Percentiles rank a stretch among this genome's conserved stretches.
Conservation (phyloP, 1,140 invertebrate species). For the Aradophagus sp. region DNA sequence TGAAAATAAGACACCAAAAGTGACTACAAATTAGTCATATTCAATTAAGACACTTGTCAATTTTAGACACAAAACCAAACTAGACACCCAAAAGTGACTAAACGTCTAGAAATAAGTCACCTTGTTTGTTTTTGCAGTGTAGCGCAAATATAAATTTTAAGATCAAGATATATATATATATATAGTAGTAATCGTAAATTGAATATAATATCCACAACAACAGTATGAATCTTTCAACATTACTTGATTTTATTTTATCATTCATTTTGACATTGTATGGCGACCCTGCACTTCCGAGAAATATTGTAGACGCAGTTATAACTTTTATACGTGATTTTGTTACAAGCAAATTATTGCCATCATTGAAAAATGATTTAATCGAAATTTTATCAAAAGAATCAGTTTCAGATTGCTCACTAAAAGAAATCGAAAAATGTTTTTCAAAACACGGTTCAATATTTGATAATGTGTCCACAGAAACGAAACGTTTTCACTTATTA, state of each 20-base stretch:
- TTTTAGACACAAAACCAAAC: no score
- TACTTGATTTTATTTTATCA: constrained; percentile 21
- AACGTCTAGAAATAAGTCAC: no score
- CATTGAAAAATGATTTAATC: constrained; percentile 16
- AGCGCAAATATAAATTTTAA: no score
- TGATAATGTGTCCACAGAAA: constrained; percentile 15
- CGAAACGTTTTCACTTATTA: constrained; percentile 29
- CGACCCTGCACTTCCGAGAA: constrained; percentile 18
- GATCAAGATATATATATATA: no score
- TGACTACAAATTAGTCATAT: no score
- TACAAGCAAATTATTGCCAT: constrained; percentile 10
- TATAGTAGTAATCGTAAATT: no score
- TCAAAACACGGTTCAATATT: constrained; percentile 14
- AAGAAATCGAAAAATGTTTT: constrained; percentile 15
- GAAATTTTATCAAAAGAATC: constrained; percentile 14
- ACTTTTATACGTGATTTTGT: constrained; percentile 23
- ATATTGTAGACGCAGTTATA: constrained; percentile 22
- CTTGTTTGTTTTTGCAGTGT: no score
- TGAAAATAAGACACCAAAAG: no score
- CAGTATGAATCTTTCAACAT: constrained; percentile 13
- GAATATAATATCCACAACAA: no score
- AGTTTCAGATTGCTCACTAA: constrained; percentile 3
- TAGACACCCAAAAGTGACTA: no score
- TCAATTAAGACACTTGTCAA: no score
- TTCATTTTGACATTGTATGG: constrained; percentile 27